A percentile compares a stretch with the other conserved stretches of the same genome.
phyloP scores from a whole-genome alignment of 2,888 invertebrate species.

The Xestia ashworthii region DNA sequence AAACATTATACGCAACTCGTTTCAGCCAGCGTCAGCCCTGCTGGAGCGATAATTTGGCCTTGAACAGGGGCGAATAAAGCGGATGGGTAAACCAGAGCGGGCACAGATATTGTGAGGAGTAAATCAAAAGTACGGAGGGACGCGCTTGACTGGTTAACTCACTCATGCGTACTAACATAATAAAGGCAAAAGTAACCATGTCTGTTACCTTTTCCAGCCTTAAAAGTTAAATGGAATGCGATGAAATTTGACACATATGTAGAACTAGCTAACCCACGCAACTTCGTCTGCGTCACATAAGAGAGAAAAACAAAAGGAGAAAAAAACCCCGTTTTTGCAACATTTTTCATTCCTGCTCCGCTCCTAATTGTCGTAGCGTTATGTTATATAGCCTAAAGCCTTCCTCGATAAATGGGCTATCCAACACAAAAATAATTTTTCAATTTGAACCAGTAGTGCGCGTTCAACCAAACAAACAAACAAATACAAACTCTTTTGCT shows the following conservation, averaged over 20 bases:
- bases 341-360: no score
- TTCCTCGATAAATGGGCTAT: no score
- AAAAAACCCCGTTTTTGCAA: no score
- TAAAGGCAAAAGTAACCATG: neutral
- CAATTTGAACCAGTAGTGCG: no score
- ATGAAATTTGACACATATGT: neutral
- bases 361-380: no score
- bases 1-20: neutral
- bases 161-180: neutral
- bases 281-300: no score
- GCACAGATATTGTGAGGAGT: conserved; percentile 16
- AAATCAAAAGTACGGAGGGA: conserved; percentile 11
- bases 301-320: no score
- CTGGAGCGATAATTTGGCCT: conserved; percentile 32
- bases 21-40: conserved; percentile 32
- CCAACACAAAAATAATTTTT: no score
- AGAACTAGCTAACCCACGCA: no score
- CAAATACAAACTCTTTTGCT: no score
- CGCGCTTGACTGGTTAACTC: neutral
- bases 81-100: conserved; percentile 29
- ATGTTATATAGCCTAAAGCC: no score
- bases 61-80: conserved; percentile 38
- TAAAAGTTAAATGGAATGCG: neutral
- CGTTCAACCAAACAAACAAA: no score
- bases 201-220: neutral